Conservation (phyloP, 2,113 vertebrate species). For the Chlorodrepanis virens region DNA sequence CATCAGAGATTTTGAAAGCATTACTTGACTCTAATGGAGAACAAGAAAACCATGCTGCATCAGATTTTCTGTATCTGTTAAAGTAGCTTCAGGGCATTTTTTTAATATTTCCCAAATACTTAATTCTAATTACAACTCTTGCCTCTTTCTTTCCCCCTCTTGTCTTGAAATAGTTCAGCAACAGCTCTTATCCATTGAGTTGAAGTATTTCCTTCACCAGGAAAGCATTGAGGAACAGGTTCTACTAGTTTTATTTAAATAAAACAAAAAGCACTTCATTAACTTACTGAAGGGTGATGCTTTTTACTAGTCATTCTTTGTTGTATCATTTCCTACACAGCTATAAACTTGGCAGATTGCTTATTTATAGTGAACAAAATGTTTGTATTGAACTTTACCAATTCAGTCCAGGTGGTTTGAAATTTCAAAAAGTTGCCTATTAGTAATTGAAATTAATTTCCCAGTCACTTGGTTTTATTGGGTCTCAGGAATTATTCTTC, state of each 20-base stretch:
- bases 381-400: neutral
- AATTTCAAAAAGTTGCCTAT: neutral
- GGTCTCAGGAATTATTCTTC: neutral
- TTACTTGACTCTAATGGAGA: neutral
- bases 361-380: neutral
- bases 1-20: neutral
- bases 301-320: neutral
- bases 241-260: constrained; percentile 6
- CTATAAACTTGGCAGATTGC: neutral
- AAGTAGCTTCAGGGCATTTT: neutral
- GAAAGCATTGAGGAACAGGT: neutral
- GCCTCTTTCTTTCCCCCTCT: neutral
- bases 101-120: neutral
- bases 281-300: neutral
- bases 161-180: neutral
- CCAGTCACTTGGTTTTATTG: neutral
- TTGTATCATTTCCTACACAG: neutral
- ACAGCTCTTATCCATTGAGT: neutral
- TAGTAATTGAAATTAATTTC: neutral
- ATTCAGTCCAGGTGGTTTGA: neutral
- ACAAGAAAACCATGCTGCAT: neutral
- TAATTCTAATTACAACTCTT: neutral
- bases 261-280: neutral
- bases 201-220: neutral
- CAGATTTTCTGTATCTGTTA: neutral